These are phyloP conservation scores for Platorchestia sp. DNA, from an alignment of 1,140 invertebrate species.

Conservation along the genomic window DNA sequence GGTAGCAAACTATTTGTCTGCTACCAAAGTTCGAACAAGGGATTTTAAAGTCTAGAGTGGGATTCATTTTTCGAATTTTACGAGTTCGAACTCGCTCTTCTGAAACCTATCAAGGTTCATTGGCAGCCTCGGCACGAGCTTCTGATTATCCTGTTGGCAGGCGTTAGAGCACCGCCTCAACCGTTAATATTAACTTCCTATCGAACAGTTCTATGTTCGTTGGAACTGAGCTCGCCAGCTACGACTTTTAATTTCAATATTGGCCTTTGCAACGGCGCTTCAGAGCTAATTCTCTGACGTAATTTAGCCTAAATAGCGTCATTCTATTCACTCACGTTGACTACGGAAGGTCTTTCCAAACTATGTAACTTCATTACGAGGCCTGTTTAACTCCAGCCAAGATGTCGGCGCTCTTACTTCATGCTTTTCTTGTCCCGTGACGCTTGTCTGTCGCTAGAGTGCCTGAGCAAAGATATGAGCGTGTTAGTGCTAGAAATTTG, in stretches of 20 bases:
- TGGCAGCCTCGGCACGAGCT: not conserved
- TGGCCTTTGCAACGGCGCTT: not conserved
- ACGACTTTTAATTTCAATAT: slow-evolving; percentile 2
- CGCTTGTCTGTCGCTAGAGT: not conserved
- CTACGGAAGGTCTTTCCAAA: slow-evolving; percentile 23
- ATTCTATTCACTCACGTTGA: slow-evolving; percentile 32
- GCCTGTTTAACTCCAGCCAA: not conserved
- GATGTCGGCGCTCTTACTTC: not conserved
- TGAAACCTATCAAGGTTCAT: slow-evolving; percentile 8
- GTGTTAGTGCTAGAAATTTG: not conserved
- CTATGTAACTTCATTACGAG: slow-evolving; percentile 35
- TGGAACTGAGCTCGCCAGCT: not conserved
- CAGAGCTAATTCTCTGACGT: slow-evolving; percentile 37
- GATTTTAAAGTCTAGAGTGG: not conserved
- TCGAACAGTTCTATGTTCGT: not conserved
- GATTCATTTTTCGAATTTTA: not conserved
- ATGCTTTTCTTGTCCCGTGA: not conserved
- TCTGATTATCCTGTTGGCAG: not conserved
- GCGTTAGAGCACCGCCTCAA: not conserved
- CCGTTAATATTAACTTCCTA: slow-evolving; percentile 3
- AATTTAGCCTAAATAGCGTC: slow-evolving; percentile 46
- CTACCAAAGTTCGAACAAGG: not conserved
- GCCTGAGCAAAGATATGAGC: not conserved
- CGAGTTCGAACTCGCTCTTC: not conserved
- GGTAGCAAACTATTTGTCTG: not conserved